Percentiles rank a stretch among this genome's conserved stretches.
phyloP scores from a whole-genome alignment of 2,797 vertebrate species.

The Orestias chungarensis region DNA sequence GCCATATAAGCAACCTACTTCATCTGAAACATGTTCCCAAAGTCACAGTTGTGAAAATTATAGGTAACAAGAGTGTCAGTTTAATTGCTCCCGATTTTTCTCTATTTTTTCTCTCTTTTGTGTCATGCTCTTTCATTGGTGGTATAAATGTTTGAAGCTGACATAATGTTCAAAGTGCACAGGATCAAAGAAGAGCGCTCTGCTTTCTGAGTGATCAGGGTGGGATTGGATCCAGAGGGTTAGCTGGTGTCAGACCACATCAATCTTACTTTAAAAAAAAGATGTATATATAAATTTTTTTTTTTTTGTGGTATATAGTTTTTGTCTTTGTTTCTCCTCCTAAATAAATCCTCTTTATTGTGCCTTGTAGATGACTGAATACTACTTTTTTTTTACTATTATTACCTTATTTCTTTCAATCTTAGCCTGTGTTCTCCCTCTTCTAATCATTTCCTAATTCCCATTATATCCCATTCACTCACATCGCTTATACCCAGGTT shows the following conservation, averaged over 20 bases:
- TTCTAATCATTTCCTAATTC: conserved; percentile 26
- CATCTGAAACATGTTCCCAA: conserved; percentile 32
- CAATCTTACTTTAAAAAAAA: conserved; percentile 52
- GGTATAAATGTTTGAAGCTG: conserved; percentile 71
- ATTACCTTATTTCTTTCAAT: conserved; percentile 11
- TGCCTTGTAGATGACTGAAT: conserved; percentile 27
- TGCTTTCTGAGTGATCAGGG: conserved; percentile 63
- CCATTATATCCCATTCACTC: conserved; percentile 31
- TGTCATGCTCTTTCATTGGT: conserved; percentile 46
- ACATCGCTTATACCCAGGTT: conserved; percentile 27
- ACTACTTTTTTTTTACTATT: conserved; percentile 11
- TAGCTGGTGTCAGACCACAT: conserved; percentile 57
- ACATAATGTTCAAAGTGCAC: conserved; percentile 79
- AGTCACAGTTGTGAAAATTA: conserved; percentile 28
- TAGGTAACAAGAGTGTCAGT: conserved; percentile 39
- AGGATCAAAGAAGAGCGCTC: conserved; percentile 76
- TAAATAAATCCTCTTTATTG: conserved; percentile 18
- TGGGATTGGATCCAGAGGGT: conserved; percentile 68
- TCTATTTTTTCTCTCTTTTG: conserved; percentile 18
- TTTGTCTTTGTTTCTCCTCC: conserved; percentile 33
- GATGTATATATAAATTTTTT: no score
- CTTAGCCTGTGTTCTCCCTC: conserved; percentile 7
- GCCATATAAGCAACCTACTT: neutral
- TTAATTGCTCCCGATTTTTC: conserved; percentile 41
- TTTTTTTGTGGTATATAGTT: conserved; percentile 28